phyloP scores from a whole-genome alignment of 2,888 invertebrate species.

The Cryptocephalus primarius region DNA sequence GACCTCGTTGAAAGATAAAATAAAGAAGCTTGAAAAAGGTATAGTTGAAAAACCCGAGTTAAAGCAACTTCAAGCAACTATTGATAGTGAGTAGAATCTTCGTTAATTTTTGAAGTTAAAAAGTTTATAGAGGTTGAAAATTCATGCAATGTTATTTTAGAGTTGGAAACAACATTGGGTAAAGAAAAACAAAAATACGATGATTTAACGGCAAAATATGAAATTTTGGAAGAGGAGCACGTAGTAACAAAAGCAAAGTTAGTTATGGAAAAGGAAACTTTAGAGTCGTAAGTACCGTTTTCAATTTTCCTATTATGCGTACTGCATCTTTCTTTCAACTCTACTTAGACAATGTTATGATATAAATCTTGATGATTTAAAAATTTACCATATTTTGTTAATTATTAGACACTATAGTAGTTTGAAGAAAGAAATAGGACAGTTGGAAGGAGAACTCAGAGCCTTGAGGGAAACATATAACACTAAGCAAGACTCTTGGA shows the following conservation, averaged over 20 bases:
- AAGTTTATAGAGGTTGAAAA: not conserved
- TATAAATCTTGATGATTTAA: too few relatives aligned
- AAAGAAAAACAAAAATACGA: conserved; percentile 64
- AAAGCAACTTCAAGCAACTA: conserved; percentile 54
- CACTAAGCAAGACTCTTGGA: conserved; percentile 56
- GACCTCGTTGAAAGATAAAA: conserved; percentile 62
- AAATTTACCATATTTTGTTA: not conserved
- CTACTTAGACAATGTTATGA: too few relatives aligned
- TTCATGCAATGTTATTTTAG: conserved; percentile 34
- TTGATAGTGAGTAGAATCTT: conserved; percentile 49
- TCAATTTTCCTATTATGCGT: not conserved
- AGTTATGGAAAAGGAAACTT: conserved; percentile 69
- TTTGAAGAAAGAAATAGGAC: conserved; percentile 50
- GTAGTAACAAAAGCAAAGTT: conserved; percentile 72
- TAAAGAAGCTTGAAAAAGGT: conserved; percentile 51
- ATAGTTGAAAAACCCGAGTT: conserved; percentile 53
- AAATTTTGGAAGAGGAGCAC: conserved; percentile 74
- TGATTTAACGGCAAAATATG: conserved; percentile 72
- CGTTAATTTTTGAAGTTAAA: not conserved
- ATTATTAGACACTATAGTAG: conserved; percentile 48
- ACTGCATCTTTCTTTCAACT: too few relatives aligned
- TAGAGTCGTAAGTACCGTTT: conserved; percentile 48
- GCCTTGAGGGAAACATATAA: conserved; percentile 53
- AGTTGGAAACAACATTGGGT: conserved; percentile 54
- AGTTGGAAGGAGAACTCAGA: conserved; percentile 53